These are phyloP conservation scores for Corynorhinus townsendii DNA, from an alignment of 2,113 vertebrate species.

Conservation along the genomic window DNA sequence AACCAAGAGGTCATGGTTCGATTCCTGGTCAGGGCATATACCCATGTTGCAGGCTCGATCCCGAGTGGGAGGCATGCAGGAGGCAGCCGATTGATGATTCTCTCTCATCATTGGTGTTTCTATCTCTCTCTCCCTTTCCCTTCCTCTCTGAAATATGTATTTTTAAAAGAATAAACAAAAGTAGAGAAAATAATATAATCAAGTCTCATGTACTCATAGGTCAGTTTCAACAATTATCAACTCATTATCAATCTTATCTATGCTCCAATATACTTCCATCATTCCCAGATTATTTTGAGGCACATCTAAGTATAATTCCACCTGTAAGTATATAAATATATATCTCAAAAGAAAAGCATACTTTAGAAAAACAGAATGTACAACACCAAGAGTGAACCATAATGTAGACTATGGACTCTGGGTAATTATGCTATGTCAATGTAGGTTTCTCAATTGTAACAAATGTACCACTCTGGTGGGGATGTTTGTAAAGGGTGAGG, in stretches of 20 bases:
- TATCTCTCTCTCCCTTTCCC: too few species aligned
- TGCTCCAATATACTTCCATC: background rate
- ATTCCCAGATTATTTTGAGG: background rate
- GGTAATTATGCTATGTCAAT: background rate
- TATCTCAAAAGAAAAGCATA: background rate
- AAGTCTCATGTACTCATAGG: background rate
- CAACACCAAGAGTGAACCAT: background rate
- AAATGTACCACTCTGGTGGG: background rate
- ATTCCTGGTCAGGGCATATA: too few species aligned
- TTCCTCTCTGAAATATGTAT: too few species aligned
- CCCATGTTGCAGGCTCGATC: too few species aligned
- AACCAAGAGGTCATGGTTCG: too few species aligned
- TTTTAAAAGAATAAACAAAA: too few species aligned
- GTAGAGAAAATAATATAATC: background rate
- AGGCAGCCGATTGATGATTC: too few species aligned
- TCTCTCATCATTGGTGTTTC: too few species aligned
- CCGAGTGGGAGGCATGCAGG: too few species aligned
- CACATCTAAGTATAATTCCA: background rate
- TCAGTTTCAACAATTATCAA: background rate
- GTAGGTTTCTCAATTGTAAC: background rate
- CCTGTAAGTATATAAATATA: background rate
- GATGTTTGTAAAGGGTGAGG: background rate
- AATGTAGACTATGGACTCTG: background rate
- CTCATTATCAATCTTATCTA: background rate
- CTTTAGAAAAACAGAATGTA: background rate